Base-by-base conservation (phyloP, 2,797 vertebrate genomes). In the Cebuella pygmaea region DNA sequence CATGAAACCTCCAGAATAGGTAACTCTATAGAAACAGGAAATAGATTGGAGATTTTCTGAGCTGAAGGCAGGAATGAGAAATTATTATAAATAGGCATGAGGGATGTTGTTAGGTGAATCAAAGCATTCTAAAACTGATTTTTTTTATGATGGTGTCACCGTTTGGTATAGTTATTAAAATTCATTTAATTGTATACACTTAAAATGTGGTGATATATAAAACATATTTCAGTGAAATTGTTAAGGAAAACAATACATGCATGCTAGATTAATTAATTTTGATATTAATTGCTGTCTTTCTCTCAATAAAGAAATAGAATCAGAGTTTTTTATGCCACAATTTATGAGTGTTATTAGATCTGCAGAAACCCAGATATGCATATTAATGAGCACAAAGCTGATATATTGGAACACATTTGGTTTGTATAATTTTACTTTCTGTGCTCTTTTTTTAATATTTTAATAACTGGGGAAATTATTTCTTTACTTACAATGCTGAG, bases 371-470 rank as follows among this genome's bases (percentile, higher is more conserved):
- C 7, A 7, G 12, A 24, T 22, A 6, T 36, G 3, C 44, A 36
- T 36, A 26, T 75, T 13, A 33, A 17, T 67, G 30, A 44, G n/a
- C 44, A 55, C 15, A 87, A 12, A 64, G 12, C 27, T 9, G 1
- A 52, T 70, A 41, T 20, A 24, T 33, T 39, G 30, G 2, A 82
- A 48, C 3, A 72, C 1, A 14, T 1, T n/a, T 64, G 7, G 22
- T 83, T 88, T 90, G 20, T 52, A 33, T 72, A 87, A 33, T 67
- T 83, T 82, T 17, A 36, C 26, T 46, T 76, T 14, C 26, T 79
- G 50, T 85, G 24, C 81, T 67, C 39, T 85, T 94, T 70, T 80
- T 93, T 87, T 67, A 79, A 44, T 95, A 96, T 74, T 52, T 64
- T 72, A 78, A 44, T 92, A 88, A 95, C 11, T 61, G 36, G 13